A percentile compares a stretch with the other conserved stretches of the same genome.
Conservation (phyloP, 2,797 vertebrate genomes). For the Smutsia temminckii region DNA sequence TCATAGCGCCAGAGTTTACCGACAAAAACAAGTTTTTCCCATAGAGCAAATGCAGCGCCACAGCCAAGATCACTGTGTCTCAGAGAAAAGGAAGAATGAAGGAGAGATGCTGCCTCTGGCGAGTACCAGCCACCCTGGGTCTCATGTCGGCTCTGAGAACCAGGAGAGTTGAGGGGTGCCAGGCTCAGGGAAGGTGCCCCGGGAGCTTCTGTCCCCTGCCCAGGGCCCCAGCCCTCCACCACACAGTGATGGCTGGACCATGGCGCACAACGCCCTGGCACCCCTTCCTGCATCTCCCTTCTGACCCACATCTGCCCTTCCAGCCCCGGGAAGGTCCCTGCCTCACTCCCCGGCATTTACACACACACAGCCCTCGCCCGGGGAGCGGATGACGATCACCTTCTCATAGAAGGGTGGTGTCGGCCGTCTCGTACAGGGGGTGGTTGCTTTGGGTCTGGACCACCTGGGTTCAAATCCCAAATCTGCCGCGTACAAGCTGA, state of each 20-base stretch:
- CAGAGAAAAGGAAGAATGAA: background rate
- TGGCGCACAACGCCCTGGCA: background rate
- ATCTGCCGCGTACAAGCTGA: background rate
- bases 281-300: background rate
- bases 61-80: background rate
- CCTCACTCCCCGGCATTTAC: background rate
- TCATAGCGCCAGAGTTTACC: slow-evolving; percentile 32
- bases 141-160: background rate
- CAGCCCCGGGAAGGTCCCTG: background rate
- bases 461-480: background rate
- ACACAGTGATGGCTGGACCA: background rate
- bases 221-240: background rate
- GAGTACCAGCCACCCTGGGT: rapidly evolving
- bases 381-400: background rate
- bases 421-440: rapidly evolving
- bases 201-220: background rate
- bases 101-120: background rate
- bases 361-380: background rate
- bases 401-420: background rate
- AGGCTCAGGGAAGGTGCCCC: background rate
- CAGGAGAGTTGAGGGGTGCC: background rate
- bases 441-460: background rate
- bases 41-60: background rate
- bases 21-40: slow-evolving; percentile 69
- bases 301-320: background rate